Evolutionary conservation across 2,113 vertebrate species (phyloP).

Genomic region (Glaucidium brasilianum): DNA sequence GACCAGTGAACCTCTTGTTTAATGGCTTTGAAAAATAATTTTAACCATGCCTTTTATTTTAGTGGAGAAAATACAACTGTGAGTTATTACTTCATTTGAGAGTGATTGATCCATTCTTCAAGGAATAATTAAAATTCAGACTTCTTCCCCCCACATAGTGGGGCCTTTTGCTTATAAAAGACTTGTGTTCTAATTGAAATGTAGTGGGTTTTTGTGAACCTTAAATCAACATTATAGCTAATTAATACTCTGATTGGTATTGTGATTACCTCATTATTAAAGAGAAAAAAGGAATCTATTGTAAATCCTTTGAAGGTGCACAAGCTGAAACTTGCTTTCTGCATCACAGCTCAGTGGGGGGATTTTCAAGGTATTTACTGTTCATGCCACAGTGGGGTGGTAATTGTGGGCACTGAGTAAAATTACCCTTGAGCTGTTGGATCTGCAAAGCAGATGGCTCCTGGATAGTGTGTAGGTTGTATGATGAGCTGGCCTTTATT

Average conservation of each 20-base stretch:
- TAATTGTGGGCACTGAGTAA: not conserved
- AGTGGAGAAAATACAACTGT: not conserved
- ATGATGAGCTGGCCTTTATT: not conserved
- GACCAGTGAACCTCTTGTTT: not conserved
- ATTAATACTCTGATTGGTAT: not conserved
- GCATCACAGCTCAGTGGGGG: not conserved
- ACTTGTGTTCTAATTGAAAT: not conserved
- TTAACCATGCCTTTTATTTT: not conserved
- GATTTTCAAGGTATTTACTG: not conserved
- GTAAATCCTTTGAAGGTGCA: not conserved
- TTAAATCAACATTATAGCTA: not conserved
- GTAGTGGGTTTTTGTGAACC: not conserved
- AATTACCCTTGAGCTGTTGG: not conserved
- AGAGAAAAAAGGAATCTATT: not conserved
- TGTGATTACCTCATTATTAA: not conserved
- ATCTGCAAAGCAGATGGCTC: not conserved
- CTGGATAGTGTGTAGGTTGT: not conserved
- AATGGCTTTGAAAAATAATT: not conserved
- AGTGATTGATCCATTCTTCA: not conserved
- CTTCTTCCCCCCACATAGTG: rapidly evolving
- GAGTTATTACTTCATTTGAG: not conserved
- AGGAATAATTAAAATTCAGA: not conserved
- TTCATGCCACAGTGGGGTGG: not conserved
- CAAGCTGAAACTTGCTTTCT: not conserved
- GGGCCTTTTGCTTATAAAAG: not conserved